These are phyloP conservation scores for Acrossocheilus fasciatus DNA, from an alignment of 2,797 vertebrate species.

Conservation along the genomic window DNA sequence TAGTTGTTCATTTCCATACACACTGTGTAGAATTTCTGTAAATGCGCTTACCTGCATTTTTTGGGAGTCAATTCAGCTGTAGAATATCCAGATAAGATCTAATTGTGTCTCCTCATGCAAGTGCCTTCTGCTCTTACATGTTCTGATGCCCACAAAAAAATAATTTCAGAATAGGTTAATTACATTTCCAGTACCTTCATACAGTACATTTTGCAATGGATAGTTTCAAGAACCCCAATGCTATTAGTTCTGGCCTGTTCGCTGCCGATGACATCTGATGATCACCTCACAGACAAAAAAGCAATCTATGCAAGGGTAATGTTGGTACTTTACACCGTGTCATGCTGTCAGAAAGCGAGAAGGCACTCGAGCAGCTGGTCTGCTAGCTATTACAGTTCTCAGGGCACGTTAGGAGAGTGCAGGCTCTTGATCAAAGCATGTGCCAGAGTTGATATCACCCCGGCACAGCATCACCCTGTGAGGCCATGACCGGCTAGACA, in stretches of 20 bases:
- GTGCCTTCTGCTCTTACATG: not conserved
- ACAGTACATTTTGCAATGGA: not conserved
- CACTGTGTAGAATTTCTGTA: too few species aligned
- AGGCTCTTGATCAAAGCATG: constrained; percentile 15
- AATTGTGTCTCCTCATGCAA: not conserved
- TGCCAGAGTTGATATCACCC: constrained; percentile 27
- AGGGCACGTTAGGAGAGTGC: not conserved
- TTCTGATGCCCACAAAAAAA: not conserved
- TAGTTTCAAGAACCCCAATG: not conserved
- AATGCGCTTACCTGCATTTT: too few species aligned
- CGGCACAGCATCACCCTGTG: constrained; percentile 46
- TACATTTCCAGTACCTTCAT: not conserved
- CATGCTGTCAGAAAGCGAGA: constrained; percentile 1
- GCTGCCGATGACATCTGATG: not conserved
- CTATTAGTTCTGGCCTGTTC: not conserved
- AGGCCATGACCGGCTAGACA: constrained; percentile 7
- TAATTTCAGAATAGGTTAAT: not conserved
- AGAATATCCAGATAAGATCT: too few species aligned
- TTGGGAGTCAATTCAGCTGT: too few species aligned
- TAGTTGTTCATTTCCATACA: too few species aligned
- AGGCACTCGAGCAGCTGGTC: not conserved
- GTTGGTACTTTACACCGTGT: not conserved
- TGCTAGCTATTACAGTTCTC: not conserved
- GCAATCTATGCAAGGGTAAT: constrained; percentile 14
- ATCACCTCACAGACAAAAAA: constrained; percentile 31